These are phyloP conservation scores for Blennius ocellaris DNA, from an alignment of 2,113 vertebrate species.

Conservation along the genomic window DNA sequence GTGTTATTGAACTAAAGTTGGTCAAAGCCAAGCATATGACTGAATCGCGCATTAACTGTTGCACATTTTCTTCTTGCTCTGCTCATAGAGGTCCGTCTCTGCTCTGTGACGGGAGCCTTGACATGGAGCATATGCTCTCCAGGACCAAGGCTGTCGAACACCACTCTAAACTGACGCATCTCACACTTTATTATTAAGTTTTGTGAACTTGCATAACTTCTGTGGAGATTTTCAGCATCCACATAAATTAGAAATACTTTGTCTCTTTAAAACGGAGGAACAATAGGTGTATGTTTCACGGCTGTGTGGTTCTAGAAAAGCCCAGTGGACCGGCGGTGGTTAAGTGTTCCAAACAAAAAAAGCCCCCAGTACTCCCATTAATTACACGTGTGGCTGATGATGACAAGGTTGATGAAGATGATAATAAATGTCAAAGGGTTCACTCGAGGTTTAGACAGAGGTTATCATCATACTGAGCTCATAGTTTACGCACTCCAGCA, in stretches of 20 bases:
- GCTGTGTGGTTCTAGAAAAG: constrained; percentile 13
- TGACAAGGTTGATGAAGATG: constrained; percentile 62
- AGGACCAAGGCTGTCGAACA: no score
- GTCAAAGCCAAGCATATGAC: no score
- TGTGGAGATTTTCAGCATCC: background rate
- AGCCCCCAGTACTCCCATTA: constrained; percentile 38
- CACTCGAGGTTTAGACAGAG: constrained; percentile 70
- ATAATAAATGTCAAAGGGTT: constrained; percentile 60
- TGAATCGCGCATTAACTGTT: no score
- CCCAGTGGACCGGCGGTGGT: constrained; percentile 16
- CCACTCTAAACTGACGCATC: background rate
- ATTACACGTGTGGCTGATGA: constrained; percentile 60
- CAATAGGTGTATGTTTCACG: background rate
- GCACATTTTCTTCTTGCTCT: no score
- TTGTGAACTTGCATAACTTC: background rate
- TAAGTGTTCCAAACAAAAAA: constrained; percentile 51
- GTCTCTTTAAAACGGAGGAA: constrained; percentile 13
- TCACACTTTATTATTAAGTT: background rate
- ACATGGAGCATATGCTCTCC: no score
- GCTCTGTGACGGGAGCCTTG: no score
- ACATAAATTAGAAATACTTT: constrained; percentile 8
- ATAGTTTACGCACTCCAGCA: constrained; percentile 67
- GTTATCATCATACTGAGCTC: constrained; percentile 73
- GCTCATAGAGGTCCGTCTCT: no score
- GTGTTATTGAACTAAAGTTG: no score